Evolutionary conservation across 2,113 vertebrate species (phyloP), one percentile per base, ranked within the genome.

Genomic region (Chaetodon trifascialis): DNA sequence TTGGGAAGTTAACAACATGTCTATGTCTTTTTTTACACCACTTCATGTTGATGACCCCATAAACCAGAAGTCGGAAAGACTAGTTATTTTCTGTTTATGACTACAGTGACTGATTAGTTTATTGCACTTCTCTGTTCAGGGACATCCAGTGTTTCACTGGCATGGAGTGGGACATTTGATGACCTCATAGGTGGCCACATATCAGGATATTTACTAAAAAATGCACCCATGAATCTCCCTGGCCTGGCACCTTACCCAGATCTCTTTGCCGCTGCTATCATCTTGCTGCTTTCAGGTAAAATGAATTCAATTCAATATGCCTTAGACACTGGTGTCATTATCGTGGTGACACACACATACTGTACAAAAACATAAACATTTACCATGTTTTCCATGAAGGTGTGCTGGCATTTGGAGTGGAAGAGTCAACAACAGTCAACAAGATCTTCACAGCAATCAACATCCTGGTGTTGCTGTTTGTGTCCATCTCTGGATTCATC

Each of bases 141-240:
- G 44, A 96, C 97, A 0, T 96, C 97, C 23, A 97, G 97, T 0
- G 95, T 98, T 0, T 96, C 96, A 1, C 83, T 95, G 56, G 97
- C 97, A 0, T 97, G 97, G 97, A 97, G 97, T 0, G 93, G 96
- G 7, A 97, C 96, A 0, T 97, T 97, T 70, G 97, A 97, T 88
- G 95, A 96, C 60, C 94, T 97, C 34, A 89, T 97, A 0, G 94
- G 94, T 1, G 94, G 95, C 36, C 89, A 86, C 80, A 96, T 97
- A 51, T 94, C 88, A 0, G 90, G 46, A 14, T 96, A 89, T 86
- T 95, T 97, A 40, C 68, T 83, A 63, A 80, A 89, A 62, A 77
- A 96, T 0, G 76, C 85, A 0, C 54, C 94, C 34, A 96, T 97
- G 83, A 63, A 54, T 7, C 71, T 95, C 9, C 90, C 94, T 4